Evolutionary conservation across 2,888 invertebrate genomes (phyloP).

Genomic region (Tiliacea aurago): DNA sequence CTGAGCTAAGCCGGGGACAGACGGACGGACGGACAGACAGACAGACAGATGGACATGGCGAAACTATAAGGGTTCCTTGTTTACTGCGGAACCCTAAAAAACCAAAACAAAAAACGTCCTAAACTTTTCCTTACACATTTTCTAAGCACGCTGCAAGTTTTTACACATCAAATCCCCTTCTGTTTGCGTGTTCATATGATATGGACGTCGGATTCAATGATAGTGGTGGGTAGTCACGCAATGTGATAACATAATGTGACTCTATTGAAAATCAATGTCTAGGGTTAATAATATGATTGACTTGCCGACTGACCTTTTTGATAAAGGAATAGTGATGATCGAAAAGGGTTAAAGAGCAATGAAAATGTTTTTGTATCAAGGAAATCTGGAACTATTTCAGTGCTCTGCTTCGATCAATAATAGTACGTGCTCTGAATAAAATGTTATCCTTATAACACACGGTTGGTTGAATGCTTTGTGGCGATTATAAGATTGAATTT

Average conservation of each 20-base stretch:
- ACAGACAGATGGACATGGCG: too few species aligned
- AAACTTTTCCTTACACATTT: not conserved
- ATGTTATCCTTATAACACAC: not conserved
- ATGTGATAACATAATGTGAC: slow-evolving; percentile 61
- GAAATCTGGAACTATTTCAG: not conserved
- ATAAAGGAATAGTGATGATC: slow-evolving; percentile 31
- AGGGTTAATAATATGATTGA: slow-evolving; percentile 62
- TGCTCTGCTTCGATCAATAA: too few species aligned
- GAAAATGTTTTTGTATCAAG: not conserved
- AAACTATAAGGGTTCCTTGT: too few species aligned
- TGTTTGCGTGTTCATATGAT: slow-evolving; percentile 61
- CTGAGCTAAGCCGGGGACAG: too few species aligned
- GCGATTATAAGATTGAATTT: not conserved
- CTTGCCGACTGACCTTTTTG: slow-evolving; percentile 49
- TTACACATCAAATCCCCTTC: slow-evolving; percentile 56
- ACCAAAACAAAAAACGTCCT: not conserved
- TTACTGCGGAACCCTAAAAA: too few species aligned
- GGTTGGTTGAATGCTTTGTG: not conserved
- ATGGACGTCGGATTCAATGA: slow-evolving; percentile 55
- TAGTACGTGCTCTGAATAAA: not conserved
- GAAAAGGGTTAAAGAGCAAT: slow-evolving; percentile 2
- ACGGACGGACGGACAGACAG: too few species aligned
- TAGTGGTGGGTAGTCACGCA: slow-evolving; percentile 56
- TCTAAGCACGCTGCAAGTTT: slow-evolving; percentile 25
- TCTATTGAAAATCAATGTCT: slow-evolving; percentile 64